Base-by-base conservation (phyloP, 2,888 invertebrate genomes). In the Drosophila flavopinicola region DNA sequence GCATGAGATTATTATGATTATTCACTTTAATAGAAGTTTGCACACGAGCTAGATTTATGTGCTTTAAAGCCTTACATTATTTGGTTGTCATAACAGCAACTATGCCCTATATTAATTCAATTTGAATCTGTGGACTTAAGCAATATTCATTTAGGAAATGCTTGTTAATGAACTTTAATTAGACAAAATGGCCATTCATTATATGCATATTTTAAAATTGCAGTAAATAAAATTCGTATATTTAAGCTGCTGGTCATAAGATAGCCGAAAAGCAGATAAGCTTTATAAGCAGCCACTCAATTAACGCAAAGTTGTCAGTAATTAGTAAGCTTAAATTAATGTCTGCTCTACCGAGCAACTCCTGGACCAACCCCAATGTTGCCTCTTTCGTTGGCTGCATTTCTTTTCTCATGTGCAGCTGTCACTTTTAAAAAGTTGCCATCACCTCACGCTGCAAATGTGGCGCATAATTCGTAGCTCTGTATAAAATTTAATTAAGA, bases 401-500 rank as follows among this genome's bases (percentile, higher is more conserved):
- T 58, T 56, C 65, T 51, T 71, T 71, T 51, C 71, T 25, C 71
- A 63, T 72, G 68, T 72, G 78, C 80, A 83, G 83, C 83, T 83
- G 80, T 82, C 80, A 83, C 83, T 83, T 77, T 80, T 77, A 65
- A 78, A 77, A 79, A 79, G 82, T 79, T 79, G 48, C 64, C 66
- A 59, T 64, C 72, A 57, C 66, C 71, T 67, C 64, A 44, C 44
- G 56, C 66, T 69, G 66, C 49, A 56, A 66, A 51, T 66, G 61
- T 71, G 63, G 63, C 63, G 71, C 71, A 67, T 78, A 80, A 74
- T 67, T 71, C 71, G 66, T 61, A 47, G 69, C 75, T 65, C 69
- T 77, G 63, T 75, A 79, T 79, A 80, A 80, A 80, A 80, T 80
- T 80, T 80, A 80, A 80, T 80, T 80, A 80, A 80, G 83, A 80